These are phyloP conservation scores for Papilio polytes DNA, from an alignment of 1,140 invertebrate genomes.

Conservation along the genomic window DNA sequence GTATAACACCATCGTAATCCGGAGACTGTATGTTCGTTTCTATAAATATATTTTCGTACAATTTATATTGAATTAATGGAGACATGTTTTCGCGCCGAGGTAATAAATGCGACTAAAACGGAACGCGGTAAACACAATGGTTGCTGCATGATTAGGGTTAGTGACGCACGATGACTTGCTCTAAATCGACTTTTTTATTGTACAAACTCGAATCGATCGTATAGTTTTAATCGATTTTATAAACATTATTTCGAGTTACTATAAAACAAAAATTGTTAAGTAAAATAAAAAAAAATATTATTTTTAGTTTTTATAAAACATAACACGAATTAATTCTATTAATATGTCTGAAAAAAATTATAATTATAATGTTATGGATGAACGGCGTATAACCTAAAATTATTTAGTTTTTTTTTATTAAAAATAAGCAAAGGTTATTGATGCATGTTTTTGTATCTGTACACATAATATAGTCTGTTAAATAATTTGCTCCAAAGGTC, in stretches of 20 bases:
- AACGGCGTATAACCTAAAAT: background rate
- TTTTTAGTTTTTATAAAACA: background rate
- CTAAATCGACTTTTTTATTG: background rate
- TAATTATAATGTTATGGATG: background rate
- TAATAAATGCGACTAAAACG: background rate
- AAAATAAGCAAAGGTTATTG: background rate
- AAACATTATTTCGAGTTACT: background rate
- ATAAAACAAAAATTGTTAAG: background rate
- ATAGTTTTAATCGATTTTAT: slow-evolving; percentile 14
- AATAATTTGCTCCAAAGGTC: background rate
- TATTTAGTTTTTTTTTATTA: background rate
- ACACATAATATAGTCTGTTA: background rate
- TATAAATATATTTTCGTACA: slow-evolving; percentile 76
- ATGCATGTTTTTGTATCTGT: background rate
- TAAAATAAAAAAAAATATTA: background rate
- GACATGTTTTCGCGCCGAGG: slow-evolving; percentile 14
- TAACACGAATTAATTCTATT: no score
- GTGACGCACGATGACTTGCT: slow-evolving; percentile 26
- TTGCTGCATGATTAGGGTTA: slow-evolving; percentile 25
- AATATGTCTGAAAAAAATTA: no score
- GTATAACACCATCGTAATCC: slow-evolving; percentile 82
- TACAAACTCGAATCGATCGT: background rate
- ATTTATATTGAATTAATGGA: slow-evolving; percentile 56
- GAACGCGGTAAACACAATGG: slow-evolving; percentile 17
- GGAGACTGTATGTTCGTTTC: slow-evolving; percentile 70